Conservation (phyloP, 92 coral and sea anemone genomes). For the Heliopora coerulea region DNA sequence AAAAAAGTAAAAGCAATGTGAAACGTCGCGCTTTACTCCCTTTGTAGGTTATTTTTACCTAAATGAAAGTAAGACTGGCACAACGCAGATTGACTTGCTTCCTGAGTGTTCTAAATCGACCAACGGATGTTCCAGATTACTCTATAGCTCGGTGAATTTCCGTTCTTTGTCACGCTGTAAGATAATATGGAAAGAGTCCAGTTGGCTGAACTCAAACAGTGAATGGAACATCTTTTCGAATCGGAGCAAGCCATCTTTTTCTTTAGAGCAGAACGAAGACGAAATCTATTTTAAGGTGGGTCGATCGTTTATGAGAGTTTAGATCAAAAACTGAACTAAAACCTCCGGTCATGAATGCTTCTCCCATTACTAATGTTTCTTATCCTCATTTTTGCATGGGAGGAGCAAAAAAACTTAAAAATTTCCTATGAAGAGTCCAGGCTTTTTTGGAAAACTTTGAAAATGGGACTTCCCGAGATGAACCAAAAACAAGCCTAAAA, state of each 20-base stretch:
- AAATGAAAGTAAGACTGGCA: neutral
- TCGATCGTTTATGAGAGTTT: neutral
- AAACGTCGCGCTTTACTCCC: neutral
- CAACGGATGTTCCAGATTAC: neutral
- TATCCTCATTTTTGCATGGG: no score
- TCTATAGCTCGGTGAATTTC: neutral
- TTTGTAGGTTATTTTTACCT: neutral
- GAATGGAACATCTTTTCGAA: no score
- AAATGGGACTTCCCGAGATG: no score
- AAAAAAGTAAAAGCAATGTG: neutral
- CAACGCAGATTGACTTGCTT: slow-evolving; percentile 16
- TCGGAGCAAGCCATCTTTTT: no score
- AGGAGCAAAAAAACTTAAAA: no score
- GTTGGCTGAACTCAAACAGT: neutral
- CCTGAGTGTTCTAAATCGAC: neutral
- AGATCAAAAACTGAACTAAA: no score
- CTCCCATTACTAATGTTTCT: no score
- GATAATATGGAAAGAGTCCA: slow-evolving; percentile 1
- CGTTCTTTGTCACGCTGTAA: neutral
- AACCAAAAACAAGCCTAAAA: no score
- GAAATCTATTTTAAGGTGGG: slow-evolving; percentile 5
- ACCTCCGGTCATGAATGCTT: no score
- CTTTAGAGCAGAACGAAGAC: slow-evolving; percentile 6
- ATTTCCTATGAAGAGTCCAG: no score
- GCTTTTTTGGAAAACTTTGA: no score